phyloP scores from a whole-genome alignment of 2,888 invertebrate genomes.

The Troglohyphantes excavatus region DNA sequence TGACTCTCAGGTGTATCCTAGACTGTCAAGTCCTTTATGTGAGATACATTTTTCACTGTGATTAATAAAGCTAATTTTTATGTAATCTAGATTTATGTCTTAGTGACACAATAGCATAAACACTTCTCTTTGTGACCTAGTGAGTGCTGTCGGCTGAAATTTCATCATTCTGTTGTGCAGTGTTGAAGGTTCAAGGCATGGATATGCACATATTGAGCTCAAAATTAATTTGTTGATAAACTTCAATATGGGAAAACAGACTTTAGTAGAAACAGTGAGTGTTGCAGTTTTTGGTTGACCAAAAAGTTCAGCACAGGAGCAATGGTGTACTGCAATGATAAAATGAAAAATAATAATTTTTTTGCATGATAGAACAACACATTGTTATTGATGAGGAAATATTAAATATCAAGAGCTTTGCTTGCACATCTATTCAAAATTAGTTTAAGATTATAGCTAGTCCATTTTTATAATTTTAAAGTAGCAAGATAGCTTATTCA shows the following conservation, averaged over 20 bases:
- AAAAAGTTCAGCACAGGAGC: slow-evolving; percentile 75
- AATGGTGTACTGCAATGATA: slow-evolving; percentile 72
- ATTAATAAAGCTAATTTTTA: neutral
- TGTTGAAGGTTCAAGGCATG: neutral
- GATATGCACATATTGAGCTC: neutral
- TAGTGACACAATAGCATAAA: neutral
- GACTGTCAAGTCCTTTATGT: too few species aligned
- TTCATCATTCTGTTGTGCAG: neutral
- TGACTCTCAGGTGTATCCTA: too few species aligned
- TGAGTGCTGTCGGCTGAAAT: neutral
- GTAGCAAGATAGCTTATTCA: too few species aligned
- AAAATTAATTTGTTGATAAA: neutral
- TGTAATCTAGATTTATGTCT: neutral
- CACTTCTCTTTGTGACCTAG: slow-evolving; percentile 18
- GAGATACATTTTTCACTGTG: neutral
- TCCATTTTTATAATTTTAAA: too few species aligned
- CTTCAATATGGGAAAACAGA: slow-evolving; percentile 76
- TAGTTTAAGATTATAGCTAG: too few species aligned
- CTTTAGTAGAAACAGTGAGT: slow-evolving; percentile 72
- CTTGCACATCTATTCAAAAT: too few species aligned
- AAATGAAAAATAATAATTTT: too few species aligned
- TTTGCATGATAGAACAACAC: too few species aligned
- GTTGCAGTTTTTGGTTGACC: slow-evolving; percentile 75
- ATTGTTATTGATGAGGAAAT: too few species aligned
- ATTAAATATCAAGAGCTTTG: too few species aligned